Evolutionary conservation across 64 coral and sea anemone species (phyloP).

Genomic region (Pocillopora damicornis): DNA sequence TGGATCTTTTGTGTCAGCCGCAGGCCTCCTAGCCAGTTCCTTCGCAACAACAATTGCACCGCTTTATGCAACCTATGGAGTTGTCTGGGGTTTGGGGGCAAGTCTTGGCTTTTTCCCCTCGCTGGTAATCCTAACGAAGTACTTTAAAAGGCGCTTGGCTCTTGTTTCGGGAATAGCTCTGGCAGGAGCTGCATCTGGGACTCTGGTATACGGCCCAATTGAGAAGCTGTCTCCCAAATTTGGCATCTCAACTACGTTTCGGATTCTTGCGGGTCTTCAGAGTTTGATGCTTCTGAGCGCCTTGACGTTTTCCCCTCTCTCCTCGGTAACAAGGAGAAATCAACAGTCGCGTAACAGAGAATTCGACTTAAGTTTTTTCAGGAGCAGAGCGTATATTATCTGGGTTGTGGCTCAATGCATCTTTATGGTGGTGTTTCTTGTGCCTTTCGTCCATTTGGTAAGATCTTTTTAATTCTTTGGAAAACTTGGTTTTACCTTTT

Average conservation of each 20-base stretch:
- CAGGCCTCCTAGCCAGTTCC: neutral
- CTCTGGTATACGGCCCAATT: neutral
- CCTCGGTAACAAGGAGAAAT: neutral
- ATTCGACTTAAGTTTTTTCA: neutral
- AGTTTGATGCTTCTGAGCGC: constrained; percentile 19
- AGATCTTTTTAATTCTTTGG: neutral
- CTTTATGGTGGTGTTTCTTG: constrained; percentile 48
- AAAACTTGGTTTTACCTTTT: too few species aligned
- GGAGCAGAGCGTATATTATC: constrained; percentile 10
- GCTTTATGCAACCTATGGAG: neutral
- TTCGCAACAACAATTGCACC: neutral
- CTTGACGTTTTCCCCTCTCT: neutral
- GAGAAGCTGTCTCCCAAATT: neutral
- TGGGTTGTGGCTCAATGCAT: constrained; percentile 7
- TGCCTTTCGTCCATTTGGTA: constrained; percentile 56
- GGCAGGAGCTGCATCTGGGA: neutral
- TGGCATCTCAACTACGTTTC: constrained; percentile 18
- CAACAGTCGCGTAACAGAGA: neutral
- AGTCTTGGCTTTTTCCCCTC: neutral
- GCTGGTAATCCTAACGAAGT: neutral
- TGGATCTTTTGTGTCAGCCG: neutral
- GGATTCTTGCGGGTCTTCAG: constrained; percentile 26
- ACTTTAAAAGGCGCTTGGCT: neutral
- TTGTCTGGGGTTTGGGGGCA: neutral
- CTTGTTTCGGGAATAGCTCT: neutral